phyloP scores from a whole-genome alignment of 2,797 vertebrate genomes.

The Macroramphosus scolopax region DNA sequence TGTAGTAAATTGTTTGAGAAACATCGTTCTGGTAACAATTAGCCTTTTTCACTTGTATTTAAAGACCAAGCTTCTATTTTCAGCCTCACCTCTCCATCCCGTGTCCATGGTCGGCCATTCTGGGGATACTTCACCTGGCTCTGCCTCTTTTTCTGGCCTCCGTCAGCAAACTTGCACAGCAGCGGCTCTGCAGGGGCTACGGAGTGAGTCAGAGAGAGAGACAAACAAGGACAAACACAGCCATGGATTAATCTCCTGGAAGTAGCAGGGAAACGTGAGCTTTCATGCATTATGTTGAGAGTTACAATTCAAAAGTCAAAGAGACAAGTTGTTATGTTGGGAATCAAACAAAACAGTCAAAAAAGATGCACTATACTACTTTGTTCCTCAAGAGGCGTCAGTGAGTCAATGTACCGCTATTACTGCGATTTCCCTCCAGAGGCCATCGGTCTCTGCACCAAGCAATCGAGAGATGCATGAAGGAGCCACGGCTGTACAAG shows the following conservation, averaged over 20 bases:
- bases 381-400: no score
- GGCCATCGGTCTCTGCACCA: no score
- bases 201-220: constrained; percentile 67
- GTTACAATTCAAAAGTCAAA: constrained; percentile 29
- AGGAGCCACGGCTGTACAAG: no score
- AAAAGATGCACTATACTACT: no score
- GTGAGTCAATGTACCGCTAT: no score
- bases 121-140: constrained; percentile 98
- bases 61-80: constrained; percentile 9
- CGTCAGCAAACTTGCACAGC: constrained; percentile 98
- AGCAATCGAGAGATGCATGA: no score
- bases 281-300: constrained; percentile 30
- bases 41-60: no score
- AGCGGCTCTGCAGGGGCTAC: constrained; percentile 94
- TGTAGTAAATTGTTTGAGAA: no score
- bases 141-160: constrained; percentile 98
- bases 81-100: constrained; percentile 94
- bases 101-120: constrained; percentile 94
- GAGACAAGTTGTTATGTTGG: no score
- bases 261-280: constrained; percentile 23
- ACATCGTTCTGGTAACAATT: no score
- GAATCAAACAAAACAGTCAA: no score
- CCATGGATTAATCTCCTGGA: constrained; percentile 34
- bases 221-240: constrained; percentile 44
- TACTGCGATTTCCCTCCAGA: no score